Evolutionary conservation across 2,113 vertebrate genomes (phyloP).

Genomic region (Charadrius vociferus): DNA sequence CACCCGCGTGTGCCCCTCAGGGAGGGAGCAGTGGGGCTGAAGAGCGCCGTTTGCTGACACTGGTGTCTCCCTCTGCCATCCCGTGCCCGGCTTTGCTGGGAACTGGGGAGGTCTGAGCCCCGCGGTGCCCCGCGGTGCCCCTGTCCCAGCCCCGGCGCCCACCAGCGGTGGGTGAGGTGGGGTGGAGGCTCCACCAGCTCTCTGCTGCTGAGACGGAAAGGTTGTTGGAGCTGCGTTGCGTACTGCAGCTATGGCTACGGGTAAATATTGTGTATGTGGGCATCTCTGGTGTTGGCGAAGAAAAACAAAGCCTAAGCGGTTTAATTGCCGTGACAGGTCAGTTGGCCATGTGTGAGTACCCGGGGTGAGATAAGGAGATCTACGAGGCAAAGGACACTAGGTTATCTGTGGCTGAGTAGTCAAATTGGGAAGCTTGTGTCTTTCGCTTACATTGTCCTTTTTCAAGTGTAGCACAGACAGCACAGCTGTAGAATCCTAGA

Average conservation of each 20-base stretch:
- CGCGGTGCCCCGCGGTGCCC: background rate
- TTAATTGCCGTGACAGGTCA: background rate
- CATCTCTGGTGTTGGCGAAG: background rate
- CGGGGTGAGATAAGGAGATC: too few species aligned
- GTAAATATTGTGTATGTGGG: background rate
- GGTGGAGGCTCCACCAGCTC: background rate
- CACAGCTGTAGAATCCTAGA: fast-evolving
- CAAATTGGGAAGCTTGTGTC: background rate
- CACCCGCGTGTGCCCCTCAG: fast-evolving
- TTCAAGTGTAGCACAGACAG: background rate
- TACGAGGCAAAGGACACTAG: background rate
- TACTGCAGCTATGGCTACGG: background rate
- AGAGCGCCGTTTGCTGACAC: fast-evolving
- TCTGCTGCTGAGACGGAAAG: background rate
- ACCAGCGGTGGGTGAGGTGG: background rate
- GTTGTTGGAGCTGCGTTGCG: background rate
- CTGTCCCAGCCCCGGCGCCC: background rate
- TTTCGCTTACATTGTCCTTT: background rate
- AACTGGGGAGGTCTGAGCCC: background rate
- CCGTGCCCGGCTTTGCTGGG: background rate
- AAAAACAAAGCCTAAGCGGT: background rate
- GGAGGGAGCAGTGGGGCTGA: background rate
- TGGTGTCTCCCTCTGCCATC: background rate
- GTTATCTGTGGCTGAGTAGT: background rate
- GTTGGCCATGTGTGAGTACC: background rate